Evolutionary conservation across 2,797 vertebrate species (phyloP).

Genomic region (Anguilla obscura): DNA sequence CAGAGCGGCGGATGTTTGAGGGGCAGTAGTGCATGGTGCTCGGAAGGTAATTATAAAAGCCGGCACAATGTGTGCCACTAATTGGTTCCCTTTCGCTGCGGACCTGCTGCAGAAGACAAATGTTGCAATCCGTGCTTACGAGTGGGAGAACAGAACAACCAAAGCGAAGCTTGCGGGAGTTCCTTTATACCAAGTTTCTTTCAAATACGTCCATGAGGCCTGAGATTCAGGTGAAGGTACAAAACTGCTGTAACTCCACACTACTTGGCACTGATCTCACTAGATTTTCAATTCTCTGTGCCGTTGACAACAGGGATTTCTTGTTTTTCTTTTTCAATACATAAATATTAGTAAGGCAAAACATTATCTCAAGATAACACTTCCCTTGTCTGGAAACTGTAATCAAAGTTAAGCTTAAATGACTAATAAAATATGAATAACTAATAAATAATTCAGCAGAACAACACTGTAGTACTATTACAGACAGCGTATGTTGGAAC

Average conservation of each 20-base stretch:
- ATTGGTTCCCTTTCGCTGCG: slow-evolving; percentile 27
- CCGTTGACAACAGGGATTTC: background rate
- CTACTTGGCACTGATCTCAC: background rate
- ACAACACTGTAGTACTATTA: slow-evolving; percentile 3
- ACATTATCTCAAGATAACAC: background rate
- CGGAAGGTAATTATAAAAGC: slow-evolving; percentile 13
- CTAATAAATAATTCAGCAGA: slow-evolving; percentile 4
- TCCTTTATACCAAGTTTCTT: background rate
- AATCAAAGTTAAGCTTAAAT: background rate
- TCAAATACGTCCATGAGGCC: background rate
- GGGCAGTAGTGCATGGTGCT: slow-evolving; percentile 10
- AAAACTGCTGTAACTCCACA: background rate
- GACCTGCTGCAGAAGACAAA: background rate
- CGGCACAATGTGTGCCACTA: slow-evolving; percentile 17
- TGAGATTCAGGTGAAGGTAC: background rate
- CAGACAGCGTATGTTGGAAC: background rate
- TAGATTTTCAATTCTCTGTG: background rate
- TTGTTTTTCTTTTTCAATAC: background rate
- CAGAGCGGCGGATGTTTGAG: slow-evolving; percentile 10
- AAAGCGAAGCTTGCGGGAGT: background rate
- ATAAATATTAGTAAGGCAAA: background rate
- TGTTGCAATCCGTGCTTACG: background rate
- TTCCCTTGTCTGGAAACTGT: background rate
- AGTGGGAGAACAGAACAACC: background rate
- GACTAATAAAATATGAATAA: slow-evolving; percentile 12